Evolutionary conservation across 2,888 invertebrate species (phyloP).

Genomic region (Tolmerus cingulatus): DNA sequence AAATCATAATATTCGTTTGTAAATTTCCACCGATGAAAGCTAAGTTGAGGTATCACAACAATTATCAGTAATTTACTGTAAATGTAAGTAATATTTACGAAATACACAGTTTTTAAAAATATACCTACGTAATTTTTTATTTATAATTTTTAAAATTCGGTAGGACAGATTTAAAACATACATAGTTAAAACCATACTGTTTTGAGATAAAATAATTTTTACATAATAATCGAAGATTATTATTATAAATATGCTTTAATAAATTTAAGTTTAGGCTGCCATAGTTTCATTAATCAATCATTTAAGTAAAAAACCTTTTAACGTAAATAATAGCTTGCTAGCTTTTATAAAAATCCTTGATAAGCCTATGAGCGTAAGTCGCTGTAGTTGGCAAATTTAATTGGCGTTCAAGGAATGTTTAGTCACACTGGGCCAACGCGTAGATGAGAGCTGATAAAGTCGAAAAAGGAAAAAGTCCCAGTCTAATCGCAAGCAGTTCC

Average conservation of each 20-base stretch:
- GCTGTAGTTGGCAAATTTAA: not conserved
- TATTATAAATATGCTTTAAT: not conserved
- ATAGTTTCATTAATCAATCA: not conserved
- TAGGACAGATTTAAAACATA: too few species aligned
- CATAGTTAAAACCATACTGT: too few species aligned
- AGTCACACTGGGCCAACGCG: not conserved
- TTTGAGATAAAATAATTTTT: not conserved
- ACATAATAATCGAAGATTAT: too few species aligned
- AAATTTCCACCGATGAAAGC: too few species aligned
- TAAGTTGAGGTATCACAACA: too few species aligned
- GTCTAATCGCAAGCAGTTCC: constrained; percentile 23
- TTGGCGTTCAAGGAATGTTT: not conserved
- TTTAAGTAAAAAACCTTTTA: not conserved
- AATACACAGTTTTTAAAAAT: too few species aligned
- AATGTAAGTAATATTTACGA: too few species aligned
- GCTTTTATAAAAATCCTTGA: not conserved
- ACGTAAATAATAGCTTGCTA: not conserved
- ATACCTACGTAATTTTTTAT: too few species aligned
- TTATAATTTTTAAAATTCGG: too few species aligned
- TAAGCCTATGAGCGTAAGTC: not conserved
- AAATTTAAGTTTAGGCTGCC: not conserved
- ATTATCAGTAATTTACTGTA: too few species aligned
- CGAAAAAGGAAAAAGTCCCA: not conserved
- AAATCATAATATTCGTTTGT: too few species aligned
- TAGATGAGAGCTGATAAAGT: constrained; percentile 28